Evolutionary conservation across 2,113 vertebrate species (phyloP).

Genomic region (Tretioscincus oriximinensis): DNA sequence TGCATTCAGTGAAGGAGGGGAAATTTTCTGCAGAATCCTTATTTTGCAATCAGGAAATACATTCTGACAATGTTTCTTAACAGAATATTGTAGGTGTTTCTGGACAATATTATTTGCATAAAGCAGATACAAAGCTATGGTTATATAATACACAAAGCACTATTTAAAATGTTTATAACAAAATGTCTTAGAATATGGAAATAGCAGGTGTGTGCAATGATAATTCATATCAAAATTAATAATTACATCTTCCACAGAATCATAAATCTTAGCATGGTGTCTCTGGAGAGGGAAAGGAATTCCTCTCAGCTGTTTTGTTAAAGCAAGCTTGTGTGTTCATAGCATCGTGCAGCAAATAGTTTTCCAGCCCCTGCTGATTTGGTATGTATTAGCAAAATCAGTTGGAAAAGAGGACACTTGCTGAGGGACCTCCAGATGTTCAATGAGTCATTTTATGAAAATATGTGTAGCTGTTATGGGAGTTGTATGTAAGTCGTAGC

Average conservation of each 20-base stretch:
- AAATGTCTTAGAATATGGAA: background rate
- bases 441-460: constrained; percentile 38
- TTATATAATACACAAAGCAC: background rate
- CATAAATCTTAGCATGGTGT: background rate
- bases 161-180: background rate
- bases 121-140: background rate
- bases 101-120: background rate
- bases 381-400: constrained; percentile 55
- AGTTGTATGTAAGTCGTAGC: constrained; percentile 1
- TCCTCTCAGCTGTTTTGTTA: constrained; percentile 27
- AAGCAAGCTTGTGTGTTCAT: constrained; percentile 41
- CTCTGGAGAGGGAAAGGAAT: background rate
- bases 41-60: too few relatives aligned
- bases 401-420: constrained; percentile 34
- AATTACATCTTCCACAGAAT: background rate
- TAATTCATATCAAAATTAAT: too few relatives aligned
- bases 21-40: background rate
- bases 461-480: constrained; percentile 26
- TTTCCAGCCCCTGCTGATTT: constrained; percentile 33
- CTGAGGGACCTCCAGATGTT: constrained; percentile 36
- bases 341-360: constrained; percentile 9
- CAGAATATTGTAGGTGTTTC: background rate
- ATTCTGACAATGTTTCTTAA: background rate
- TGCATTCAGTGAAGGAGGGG: background rate
- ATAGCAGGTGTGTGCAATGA: too few relatives aligned